Evolutionary conservation across 2,113 vertebrate species (phyloP), one percentile per base, ranked within the genome.

Genomic region (Grantiella picta): DNA sequence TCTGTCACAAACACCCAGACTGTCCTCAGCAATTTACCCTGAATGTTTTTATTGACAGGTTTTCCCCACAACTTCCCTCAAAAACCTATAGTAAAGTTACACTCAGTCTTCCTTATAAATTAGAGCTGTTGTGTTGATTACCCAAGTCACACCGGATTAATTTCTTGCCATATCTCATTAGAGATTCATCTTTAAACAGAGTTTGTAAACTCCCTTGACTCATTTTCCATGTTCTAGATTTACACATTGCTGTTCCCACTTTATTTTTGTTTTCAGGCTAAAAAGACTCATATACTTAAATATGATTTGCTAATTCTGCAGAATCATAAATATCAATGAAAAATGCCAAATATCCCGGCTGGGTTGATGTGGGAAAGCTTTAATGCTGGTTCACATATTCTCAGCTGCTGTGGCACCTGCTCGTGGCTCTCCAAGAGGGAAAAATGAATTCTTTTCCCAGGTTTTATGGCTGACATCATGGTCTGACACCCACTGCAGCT

Each of bases 151-250:
- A 47, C 14, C 8, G 49, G 81, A 78, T 91, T 91, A 66, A 81
- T 92, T 95, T 76, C 65, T 60, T 84, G 82, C 40, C 66, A 8
- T 13, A 49, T 86, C 86, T 91, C 86, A 65, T 92, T 92, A 91
- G 83, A 82, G 89, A 89, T 79, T 76, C 66, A 61, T 69, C 84
- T 68, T 89, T 64, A 53, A 92, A 33, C 38, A 52, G 63, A 77
- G 52, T 63, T 59, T 88, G 76, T 33, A 68, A 89, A 91, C 85
- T 95, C 93, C 84, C 91, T 22, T 15, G 77, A 15, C 81, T 84
- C 65, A 10, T 56, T 91, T 70, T 33, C 49, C 7, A 18, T 2
- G 25, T 15, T 89, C 56, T 28, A 19, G 83, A 81, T 89, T 78
- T 86, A 89, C 66, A 35, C 57, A 14, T 31, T 7, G 18, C 71